Conservation (phyloP, 2,797 vertebrate genomes). For the Dendrocincla fuliginosa region DNA sequence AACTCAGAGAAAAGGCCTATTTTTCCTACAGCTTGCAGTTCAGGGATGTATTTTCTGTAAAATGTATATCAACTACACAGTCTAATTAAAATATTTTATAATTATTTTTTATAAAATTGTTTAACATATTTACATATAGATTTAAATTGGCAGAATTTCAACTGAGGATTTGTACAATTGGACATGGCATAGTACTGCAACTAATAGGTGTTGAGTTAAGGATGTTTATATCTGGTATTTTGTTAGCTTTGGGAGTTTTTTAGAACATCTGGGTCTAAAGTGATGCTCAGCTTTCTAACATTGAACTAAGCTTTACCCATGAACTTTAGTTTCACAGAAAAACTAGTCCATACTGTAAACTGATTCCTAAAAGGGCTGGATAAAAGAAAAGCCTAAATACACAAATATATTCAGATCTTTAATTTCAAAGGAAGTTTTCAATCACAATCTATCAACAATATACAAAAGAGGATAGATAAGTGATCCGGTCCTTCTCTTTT, state of each 20-base stretch:
- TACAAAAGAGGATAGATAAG: neutral
- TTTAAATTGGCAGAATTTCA: neutral
- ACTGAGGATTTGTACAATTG: neutral
- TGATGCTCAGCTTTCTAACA: neutral
- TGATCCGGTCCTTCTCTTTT: neutral
- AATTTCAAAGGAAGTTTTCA: constrained; percentile 33
- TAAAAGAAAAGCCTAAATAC: constrained; percentile 19
- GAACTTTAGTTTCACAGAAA: neutral
- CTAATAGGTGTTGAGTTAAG: neutral
- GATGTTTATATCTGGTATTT: neutral
- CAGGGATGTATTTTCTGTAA: neutral
- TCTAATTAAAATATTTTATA: neutral
- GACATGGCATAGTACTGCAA: neutral
- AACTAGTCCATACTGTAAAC: neutral
- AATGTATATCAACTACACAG: neutral
- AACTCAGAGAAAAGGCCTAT: neutral
- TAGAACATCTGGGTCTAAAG: neutral
- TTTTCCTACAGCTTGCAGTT: neutral
- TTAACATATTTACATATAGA: neutral
- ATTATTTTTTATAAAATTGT: neutral
- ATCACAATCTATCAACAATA: constrained; percentile 5
- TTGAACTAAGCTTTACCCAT: neutral
- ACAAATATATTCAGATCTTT: constrained; percentile 7
- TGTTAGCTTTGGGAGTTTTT: neutral
- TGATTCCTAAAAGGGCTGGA: neutral